Evolutionary conservation across 2,113 vertebrate genomes (phyloP), one percentile per base, ranked within the genome.

Genomic region (Aptenodytes patagonicus): DNA sequence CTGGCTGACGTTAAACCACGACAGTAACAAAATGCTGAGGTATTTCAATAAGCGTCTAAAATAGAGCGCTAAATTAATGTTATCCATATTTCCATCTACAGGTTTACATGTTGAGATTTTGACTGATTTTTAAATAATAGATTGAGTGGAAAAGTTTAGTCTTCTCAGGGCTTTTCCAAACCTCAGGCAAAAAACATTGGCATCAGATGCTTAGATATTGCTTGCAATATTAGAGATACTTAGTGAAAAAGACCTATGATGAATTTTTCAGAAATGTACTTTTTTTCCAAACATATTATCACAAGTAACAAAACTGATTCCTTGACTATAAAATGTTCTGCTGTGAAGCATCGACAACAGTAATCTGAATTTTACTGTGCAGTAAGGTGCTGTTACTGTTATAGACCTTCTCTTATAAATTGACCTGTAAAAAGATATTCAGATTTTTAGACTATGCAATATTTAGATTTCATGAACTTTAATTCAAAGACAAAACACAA

Each of bases 141-240:
- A 70, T 49, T 1, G 34, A 44, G 55, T 18, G 46, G 9, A 47
- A 90, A 60, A 87, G n/a, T 25, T 71, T 77, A 8, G 5, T 52
- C 44, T 72, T 83, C 78, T 49, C 19, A 16, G n/a, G 82, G 52
- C 31, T 70, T 57, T 51, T 25, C 44, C 32, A 31, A 51, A 69
- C 18, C 79, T 51, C 22, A 24, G 44, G 12, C 1, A 2, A 38
- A 49, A 46, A 6, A 1, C 1, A 2, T 58, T 54, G 40, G 25
- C n/a, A 16, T n/a, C 36, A 17, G 47, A 47, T 76, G 26, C 70
- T 83, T 65, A 18, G 64, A 13, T 72, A 29, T 32, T 24, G 12
- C 36, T 70, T 28, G 36, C 47, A 40, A 5, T 25, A 20, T 15
- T 44, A 52, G 46, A 85, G 40, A 44, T 24, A 29, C 9, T 64